phyloP scores from a whole-genome alignment of 2,113 vertebrate species.

The Ptyas mucosa region DNA sequence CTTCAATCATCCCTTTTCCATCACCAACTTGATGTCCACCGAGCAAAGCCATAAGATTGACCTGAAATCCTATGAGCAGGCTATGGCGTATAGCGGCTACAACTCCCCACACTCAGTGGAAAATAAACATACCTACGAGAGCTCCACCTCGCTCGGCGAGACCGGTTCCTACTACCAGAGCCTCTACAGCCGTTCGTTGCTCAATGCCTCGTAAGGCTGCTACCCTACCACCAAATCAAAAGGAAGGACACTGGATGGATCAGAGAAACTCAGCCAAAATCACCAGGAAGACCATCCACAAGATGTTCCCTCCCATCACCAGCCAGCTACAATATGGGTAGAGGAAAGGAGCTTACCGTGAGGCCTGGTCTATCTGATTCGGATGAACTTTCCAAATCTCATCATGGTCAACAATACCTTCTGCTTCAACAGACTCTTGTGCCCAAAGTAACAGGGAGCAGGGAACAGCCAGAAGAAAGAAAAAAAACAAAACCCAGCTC shows the following conservation, averaged over 20 bases:
- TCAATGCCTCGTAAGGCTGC: constrained; percentile 78
- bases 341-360: not conserved
- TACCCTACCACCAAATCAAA: not conserved
- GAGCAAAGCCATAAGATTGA: constrained; percentile 81
- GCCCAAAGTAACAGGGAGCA: not conserved
- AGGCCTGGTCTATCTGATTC: not conserved
- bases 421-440: not conserved
- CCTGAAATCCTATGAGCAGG: constrained; percentile 80
- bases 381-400: not conserved
- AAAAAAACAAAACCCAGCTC: not conserved
- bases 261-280: not conserved
- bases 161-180: constrained; percentile 84
- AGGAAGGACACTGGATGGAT: not conserved
- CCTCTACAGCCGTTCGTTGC: constrained; percentile 85
- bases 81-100: constrained; percentile 77
- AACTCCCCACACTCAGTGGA: constrained; percentile 63
- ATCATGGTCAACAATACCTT: not conserved
- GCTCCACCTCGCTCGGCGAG: constrained; percentile 71
- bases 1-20: constrained; percentile 92
- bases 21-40: constrained; percentile 85
- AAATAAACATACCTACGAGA: constrained; percentile 78
- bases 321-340: not conserved
- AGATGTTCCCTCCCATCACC: not conserved
- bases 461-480: not conserved
- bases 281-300: not conserved